A percentile compares a stretch with the other conserved stretches of the same genome.
Conservation (phyloP, 1,140 invertebrate genomes). For the Calliphora vicina region DNA sequence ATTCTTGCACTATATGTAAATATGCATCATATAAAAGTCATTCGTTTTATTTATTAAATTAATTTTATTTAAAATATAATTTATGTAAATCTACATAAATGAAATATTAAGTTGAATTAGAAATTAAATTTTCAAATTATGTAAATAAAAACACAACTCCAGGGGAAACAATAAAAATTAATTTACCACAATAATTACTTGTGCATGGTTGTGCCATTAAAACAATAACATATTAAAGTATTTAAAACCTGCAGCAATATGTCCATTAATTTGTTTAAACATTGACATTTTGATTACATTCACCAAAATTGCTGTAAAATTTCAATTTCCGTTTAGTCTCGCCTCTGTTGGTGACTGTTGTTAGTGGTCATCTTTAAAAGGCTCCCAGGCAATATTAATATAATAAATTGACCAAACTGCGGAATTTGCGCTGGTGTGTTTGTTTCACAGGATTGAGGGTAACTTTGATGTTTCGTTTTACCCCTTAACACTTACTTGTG, state of each 20-base stretch:
- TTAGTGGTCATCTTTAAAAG: neutral
- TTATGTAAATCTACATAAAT: too few species aligned
- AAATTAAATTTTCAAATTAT: too few species aligned
- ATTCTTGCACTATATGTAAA: too few species aligned
- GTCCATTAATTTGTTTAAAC: neutral
- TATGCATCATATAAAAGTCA: too few species aligned
- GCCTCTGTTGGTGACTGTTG: neutral
- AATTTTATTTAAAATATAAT: too few species aligned
- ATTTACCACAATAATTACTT: too few species aligned
- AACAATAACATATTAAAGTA: neutral
- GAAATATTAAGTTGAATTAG: too few species aligned
- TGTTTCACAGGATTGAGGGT: neutral
- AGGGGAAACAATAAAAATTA: too few species aligned
- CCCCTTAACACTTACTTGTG: neutral
- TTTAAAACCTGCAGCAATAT: neutral
- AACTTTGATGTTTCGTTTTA: neutral
- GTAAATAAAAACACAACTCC: too few species aligned
- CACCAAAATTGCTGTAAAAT: neutral
- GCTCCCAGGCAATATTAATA: neutral
- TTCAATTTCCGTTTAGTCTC: neutral
- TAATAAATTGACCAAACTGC: neutral
- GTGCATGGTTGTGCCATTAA: too few species aligned
- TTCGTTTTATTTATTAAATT: too few species aligned
- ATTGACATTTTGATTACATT: neutral
- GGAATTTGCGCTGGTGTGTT: neutral